Percentiles rank a stretch among this genome's conserved stretches.
phyloP scores from a whole-genome alignment of 2,888 invertebrate species.

The Drosophila trichaetosa region DNA sequence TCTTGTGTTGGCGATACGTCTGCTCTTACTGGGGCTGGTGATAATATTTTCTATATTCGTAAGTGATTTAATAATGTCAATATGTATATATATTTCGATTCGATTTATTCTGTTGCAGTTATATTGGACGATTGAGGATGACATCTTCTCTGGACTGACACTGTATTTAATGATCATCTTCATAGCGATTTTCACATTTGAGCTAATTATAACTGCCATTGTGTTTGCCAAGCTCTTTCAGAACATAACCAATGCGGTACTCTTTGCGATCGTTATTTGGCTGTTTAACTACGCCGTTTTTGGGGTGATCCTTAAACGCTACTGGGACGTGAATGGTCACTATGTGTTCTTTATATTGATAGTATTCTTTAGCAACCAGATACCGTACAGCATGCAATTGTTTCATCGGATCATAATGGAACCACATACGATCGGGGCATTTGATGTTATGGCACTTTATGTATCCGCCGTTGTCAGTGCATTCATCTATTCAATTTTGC shows the following conservation, averaged over 20 bases:
- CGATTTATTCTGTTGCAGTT: constrained; percentile 21
- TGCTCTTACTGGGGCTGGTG: constrained; percentile 59
- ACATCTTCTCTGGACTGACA: background rate
- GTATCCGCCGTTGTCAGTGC: constrained; percentile 26
- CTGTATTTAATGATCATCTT: constrained; percentile 48
- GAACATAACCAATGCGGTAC: constrained; percentile 54
- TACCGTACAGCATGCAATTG: constrained; percentile 64
- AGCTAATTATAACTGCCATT: constrained; percentile 68
- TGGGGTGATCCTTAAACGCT: constrained; percentile 56
- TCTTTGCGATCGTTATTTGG: constrained; percentile 68
- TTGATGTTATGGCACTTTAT: constrained; percentile 44
- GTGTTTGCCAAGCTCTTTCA: constrained; percentile 57
- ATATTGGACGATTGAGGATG: constrained; percentile 43
- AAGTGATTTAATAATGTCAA: constrained; percentile 24
- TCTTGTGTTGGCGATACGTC: constrained; percentile 60
- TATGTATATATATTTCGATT: constrained; percentile 1
- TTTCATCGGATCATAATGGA: constrained; percentile 41
- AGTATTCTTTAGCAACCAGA: constrained; percentile 70
- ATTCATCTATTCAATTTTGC: constrained; percentile 36
- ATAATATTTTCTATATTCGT: constrained; percentile 51
- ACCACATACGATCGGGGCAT: background rate
- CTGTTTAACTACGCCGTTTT: constrained; percentile 71
- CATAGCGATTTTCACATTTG: constrained; percentile 50
- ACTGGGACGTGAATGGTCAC: constrained; percentile 46
- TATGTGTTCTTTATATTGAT: constrained; percentile 55